These are phyloP conservation scores for Syngnathus typhle DNA, from an alignment of 2,113 vertebrate genomes.

Conservation along the genomic window DNA sequence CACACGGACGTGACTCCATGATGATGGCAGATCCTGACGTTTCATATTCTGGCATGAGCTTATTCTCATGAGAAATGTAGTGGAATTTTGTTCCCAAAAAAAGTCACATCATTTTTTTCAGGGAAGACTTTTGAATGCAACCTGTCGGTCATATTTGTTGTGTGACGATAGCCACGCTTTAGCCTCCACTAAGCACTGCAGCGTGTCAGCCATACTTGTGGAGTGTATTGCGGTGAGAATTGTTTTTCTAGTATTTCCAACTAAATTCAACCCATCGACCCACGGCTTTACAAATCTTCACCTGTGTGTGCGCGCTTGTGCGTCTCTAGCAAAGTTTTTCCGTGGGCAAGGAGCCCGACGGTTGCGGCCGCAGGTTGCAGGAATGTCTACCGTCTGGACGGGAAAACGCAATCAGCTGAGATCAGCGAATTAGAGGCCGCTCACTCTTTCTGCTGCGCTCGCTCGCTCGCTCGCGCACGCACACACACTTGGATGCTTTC, in stretches of 20 bases:
- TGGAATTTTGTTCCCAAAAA: not conserved
- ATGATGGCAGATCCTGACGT: not conserved
- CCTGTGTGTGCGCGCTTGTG: conserved; percentile 54
- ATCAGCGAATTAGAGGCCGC: conserved; percentile 53
- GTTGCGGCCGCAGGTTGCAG: conserved; percentile 59
- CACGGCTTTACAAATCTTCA: conserved; percentile 34
- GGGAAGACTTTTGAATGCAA: not conserved
- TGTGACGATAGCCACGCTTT: too few species aligned
- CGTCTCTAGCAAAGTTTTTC: conserved; percentile 39
- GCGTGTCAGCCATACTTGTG: not conserved
- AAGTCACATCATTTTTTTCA: not conserved
- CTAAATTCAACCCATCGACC: not conserved
- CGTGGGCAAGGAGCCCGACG: conserved; percentile 45
- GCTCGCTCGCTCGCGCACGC: conserved; percentile 19
- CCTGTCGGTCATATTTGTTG: not conserved
- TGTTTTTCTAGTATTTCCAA: not conserved
- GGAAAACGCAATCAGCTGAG: conserved; percentile 68
- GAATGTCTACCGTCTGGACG: conserved; percentile 70
- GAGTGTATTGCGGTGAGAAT: not conserved
- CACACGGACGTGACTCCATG: not conserved
- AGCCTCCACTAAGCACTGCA: too few species aligned
- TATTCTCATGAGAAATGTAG: not conserved
- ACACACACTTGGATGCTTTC: conserved; percentile 29
- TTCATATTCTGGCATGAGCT: conserved; percentile 20
- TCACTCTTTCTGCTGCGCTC: conserved; percentile 38